Conservation (phyloP, 2,888 invertebrate genomes). For the Drosophila hamatofila region DNA sequence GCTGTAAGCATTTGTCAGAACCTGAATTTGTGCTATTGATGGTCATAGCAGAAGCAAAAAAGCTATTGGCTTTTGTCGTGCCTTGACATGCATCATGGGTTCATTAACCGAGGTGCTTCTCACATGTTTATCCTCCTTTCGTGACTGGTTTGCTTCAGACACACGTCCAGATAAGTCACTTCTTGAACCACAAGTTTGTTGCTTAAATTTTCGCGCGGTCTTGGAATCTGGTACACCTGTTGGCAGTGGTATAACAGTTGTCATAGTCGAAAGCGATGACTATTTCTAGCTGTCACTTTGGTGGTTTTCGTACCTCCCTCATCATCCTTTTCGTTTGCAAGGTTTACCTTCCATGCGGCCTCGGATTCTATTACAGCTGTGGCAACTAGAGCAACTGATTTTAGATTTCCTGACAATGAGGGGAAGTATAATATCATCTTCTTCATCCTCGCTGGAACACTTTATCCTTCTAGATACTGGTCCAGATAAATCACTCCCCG, state of each 20-base stretch:
- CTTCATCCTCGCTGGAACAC: conserved; percentile 1
- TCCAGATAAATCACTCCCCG: background rate
- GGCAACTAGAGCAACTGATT: background rate
- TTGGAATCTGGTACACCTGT: background rate
- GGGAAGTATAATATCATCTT: background rate
- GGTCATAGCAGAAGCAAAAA: background rate
- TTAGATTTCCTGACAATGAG: background rate
- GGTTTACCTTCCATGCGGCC: background rate
- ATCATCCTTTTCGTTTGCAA: background rate
- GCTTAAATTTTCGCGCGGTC: background rate
- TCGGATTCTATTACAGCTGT: background rate
- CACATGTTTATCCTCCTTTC: no score
- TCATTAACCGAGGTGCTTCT: no score
- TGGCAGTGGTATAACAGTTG: background rate
- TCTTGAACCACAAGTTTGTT: background rate
- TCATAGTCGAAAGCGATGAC: background rate
- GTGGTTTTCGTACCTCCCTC: background rate
- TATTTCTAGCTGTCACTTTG: background rate
- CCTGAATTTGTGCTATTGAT: conserved; percentile 2
- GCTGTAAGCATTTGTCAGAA: background rate
- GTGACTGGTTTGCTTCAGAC: no score
- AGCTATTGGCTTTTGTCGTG: background rate
- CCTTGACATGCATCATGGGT: background rate
- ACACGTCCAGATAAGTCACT: background rate
- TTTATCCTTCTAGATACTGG: background rate